Base-by-base conservation (phyloP, 2,797 vertebrate genomes). In the Esox lucius region DNA sequence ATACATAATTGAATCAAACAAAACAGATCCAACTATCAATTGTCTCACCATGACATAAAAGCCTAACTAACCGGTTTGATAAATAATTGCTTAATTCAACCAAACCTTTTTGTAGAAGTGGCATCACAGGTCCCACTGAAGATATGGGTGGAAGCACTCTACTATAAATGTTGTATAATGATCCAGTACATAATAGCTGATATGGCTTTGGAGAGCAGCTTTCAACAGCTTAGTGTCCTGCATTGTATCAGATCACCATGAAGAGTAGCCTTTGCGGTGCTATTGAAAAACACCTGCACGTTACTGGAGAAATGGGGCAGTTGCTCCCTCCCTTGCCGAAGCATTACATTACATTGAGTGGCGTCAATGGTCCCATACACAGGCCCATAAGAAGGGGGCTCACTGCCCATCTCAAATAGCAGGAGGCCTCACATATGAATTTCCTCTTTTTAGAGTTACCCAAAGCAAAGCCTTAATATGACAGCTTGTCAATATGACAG, bases 401-500 rank as follows among this genome's bases (percentile, higher is more conserved):
- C 1, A 86, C 88, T 87, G 86, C 86, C 89, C 84, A 69, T 87
- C 87, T 85, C 90, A 89, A 51, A 46, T 90, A 87, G 89, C 90
- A 86, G 90, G 89, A 80, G 89, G 89, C 80, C 86, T 65, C 70
- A 69, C 70, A 67, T 72, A 75, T 68, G 68, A 78, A 73, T 64
- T 64, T 68, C 81, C 74, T 65, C 48, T 75, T 78, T 68, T 31
- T 39, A 68, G 75, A 76, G 78, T 80, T 80, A 75, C 77, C 73
- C 74, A 81, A 86, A 83, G 49, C 48, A 68, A 19, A 31, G 61
- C 65, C 74, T 80, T 77, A 82, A 83, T 84, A 77, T 90, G 90
- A 93, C 91, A 92, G 91, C 59, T 87, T 87, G 86, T 90, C 88
- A 84, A 92, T 92, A 78, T 72, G 79, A 81, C 80, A 75, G 78